phyloP scores from a whole-genome alignment of 37 sponge, comb jelly and placozoan species.

The Haliclona indistincta region DNA sequence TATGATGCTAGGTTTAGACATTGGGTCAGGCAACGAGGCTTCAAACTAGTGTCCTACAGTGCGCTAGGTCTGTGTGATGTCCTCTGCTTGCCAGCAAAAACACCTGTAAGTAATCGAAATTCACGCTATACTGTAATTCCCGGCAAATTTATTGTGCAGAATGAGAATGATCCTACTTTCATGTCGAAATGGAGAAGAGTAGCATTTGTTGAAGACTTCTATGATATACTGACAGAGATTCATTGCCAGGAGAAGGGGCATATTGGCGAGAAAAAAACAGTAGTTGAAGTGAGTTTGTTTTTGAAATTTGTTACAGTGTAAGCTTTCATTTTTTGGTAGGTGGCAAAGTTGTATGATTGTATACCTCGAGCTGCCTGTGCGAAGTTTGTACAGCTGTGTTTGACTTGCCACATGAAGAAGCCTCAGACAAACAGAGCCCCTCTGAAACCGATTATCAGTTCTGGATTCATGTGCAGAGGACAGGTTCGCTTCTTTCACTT shows the following conservation, averaged over 20 bases:
- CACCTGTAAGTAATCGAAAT: not conserved
- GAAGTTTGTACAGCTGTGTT: constrained; percentile 31
- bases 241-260: constrained; percentile 34
- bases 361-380: constrained; percentile 28
- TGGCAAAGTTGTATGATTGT: constrained; percentile 29
- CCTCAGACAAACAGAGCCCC: constrained; percentile 38
- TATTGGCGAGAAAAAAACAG: not conserved
- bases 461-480: constrained; percentile 39
- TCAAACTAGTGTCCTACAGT: constrained; percentile 1
- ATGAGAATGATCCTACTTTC: constrained; percentile 17
- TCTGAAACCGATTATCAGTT: constrained; percentile 32
- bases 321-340: too few species aligned
- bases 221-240: constrained; percentile 21
- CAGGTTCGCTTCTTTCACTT: too few species aligned
- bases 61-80: constrained; percentile 25
- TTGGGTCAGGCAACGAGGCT: constrained; percentile 28
- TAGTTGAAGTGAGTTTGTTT: constrained; percentile 12
- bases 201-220: constrained; percentile 31
- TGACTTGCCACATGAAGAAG: constrained; percentile 18
- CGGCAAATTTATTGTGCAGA: constrained; percentile 21
- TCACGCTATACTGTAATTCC: not conserved
- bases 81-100: constrained; percentile 32
- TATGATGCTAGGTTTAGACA: constrained; percentile 17
- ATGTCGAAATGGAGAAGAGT: constrained; percentile 22
- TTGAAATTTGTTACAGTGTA: not conserved